Conservation (phyloP, 2,888 invertebrate species). For the Hyposoter didymator region DNA sequence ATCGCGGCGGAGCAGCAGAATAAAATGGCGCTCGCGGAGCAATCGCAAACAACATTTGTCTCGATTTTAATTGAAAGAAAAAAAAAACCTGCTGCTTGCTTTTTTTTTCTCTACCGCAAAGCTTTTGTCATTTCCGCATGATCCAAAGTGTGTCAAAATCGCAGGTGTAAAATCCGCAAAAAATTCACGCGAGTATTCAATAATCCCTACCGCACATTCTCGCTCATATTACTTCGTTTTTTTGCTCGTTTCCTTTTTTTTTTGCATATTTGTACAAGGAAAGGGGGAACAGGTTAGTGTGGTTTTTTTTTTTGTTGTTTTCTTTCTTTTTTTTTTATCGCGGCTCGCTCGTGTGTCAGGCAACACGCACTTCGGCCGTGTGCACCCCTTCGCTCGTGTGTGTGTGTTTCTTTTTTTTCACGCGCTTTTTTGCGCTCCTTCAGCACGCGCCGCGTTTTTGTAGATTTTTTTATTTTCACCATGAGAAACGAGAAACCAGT, state of each 20-base stretch:
- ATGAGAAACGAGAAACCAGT: constrained; percentile 45
- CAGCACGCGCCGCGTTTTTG: constrained; percentile 59
- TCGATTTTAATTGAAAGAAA: background rate
- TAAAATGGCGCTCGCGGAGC: background rate
- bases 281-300: constrained; percentile 43
- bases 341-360: constrained; percentile 54
- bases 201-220: constrained; percentile 46
- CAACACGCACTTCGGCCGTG: constrained; percentile 49
- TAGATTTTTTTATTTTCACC: constrained; percentile 7
- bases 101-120: background rate
- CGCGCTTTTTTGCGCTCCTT: constrained; percentile 51
- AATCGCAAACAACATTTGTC: background rate
- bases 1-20: constrained; percentile 28
- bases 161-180: constrained; percentile 55
- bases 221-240: background rate
- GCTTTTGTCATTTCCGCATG: background rate
- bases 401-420: constrained; percentile 14
- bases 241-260: constrained; percentile 16
- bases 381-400: constrained; percentile 55
- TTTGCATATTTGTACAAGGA: constrained; percentile 49
- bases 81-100: background rate
- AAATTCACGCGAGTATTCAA: constrained; percentile 46
- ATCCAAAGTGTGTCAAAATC: constrained; percentile 5
- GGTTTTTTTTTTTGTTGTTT: constrained; percentile 34
- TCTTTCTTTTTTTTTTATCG: constrained; percentile 26